Evolutionary conservation across 2,113 vertebrate genomes (phyloP), one percentile per base, ranked within the genome.

Genomic region (Collichthys lucidus): DNA sequence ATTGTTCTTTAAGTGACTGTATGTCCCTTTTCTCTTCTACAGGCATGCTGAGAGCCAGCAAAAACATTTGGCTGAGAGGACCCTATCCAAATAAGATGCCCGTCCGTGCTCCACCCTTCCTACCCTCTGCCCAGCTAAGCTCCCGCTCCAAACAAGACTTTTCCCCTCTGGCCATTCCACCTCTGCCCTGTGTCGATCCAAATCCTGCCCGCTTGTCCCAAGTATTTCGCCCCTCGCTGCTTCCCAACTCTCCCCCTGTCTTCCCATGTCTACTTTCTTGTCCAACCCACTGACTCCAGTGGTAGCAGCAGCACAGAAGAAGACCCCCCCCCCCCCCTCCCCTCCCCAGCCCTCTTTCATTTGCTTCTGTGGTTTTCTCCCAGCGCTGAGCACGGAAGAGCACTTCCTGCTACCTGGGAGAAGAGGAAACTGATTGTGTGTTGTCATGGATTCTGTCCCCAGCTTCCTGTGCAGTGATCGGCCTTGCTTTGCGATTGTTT

Each of bases 1-100:
- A 3, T 3, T 35, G 3, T 68, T 31, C 14, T 29, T 49, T 42
- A 77, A 47, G 3, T 63, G 3, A 75, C 29, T 16, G 0, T 17
- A 26, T 68, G 8, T 40, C 49, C n/a, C 2, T n/a, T 77, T n/a
- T 75, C 16, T 88, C 2, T 70, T 57, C 64, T 63, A 8, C 94
- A 99, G 98, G 91, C 98, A 99, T 60, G 98, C 98, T 0, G 98
- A 99, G 92, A 99, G 98, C 80, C 98, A 99, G 94, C 98, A 99
- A 95, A 99, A 98, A 95, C 97, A 99, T 95, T 92, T 99, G 98
- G 96, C 97, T 75, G 98, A 99, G 96, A 98, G 96, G 92, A 98
- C 96, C 94, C 95, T 97, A 0, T 95, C 97, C 52, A 99, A 99
- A 95, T 99, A 94, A 97, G 69, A 61, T 60, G 63, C 88, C 86